Base-by-base conservation (phyloP, 2,888 invertebrate genomes). In the Pedicia rivosa region DNA sequence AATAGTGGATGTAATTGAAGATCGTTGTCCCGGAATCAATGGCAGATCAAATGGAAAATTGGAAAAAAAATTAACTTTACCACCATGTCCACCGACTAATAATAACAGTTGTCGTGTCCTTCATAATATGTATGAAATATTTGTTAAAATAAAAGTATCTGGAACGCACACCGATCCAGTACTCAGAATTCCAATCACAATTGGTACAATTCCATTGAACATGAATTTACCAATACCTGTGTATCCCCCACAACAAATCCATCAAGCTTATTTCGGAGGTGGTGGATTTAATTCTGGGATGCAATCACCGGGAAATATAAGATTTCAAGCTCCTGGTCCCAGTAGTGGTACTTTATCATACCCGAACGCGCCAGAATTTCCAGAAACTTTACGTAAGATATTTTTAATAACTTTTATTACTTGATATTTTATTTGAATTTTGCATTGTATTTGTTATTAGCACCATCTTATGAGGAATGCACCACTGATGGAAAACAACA, bases 401-500 rank as follows among this genome's bases (percentile, higher is more conserved):
- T n/a, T n/a, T n/a, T n/a, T n/a, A n/a, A n/a, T n/a, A n/a, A n/a
- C n/a, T n/a, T n/a, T n/a, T n/a, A n/a, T n/a, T n/a, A n/a, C n/a
- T n/a, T n/a, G n/a, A n/a, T n/a, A n/a, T n/a, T n/a, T n/a, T n/a
- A n/a, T n/a, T n/a, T n/a, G n/a, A n/a, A n/a, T n/a, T n/a, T n/a
- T n/a, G n/a, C n/a, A n/a, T n/a, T n/a, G n/a, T n/a, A n/a, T n/a
- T n/a, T n/a, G n/a, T n/a, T 24, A 62, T 62, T 56, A 7, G 59
- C 60, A 4, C 61, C 62, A 7, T 52, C 59, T 2, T 62, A 59
- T 40, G 59, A 61, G 29, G 55, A 61, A 42, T 57, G 57, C 31
- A 50, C 57, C 43, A 54, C 59, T 47, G 50, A 59, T 51, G 53
- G 48, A 7, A 10, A 25, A 8, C 16, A 15, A 2, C 15, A 26